Base-by-base conservation (phyloP, 2,797 vertebrate genomes). In the Chelon labrosus region DNA sequence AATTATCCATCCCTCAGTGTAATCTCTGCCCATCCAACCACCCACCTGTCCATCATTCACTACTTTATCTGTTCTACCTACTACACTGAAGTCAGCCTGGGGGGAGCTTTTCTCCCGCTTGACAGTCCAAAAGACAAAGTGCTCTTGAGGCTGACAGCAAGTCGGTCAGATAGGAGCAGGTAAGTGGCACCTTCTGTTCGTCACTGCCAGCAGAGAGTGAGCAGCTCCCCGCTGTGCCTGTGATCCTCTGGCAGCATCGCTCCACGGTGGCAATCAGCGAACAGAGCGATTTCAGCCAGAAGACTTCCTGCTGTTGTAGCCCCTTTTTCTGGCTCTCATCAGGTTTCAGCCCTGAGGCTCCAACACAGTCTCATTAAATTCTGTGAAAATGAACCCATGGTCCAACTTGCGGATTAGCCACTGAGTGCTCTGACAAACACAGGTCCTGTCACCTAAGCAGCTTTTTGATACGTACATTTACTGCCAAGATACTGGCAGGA, bases 141-240 rank as follows among this genome's bases (percentile, higher is more conserved):
- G 83, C 71, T 72, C 71, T 84, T n/a, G 25, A 82, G 65, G 49
- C 63, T 84, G 87, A 82, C 85, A 79, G 77, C 60, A 35, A 41
- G 77, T 56, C 11, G 70, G 38, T 79, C 72, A 65, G 81, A 81
- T 55, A 47, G 75, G 57, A 75, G 77, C 77, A 84, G 77, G 79
- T 87, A 87, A 81, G 73, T 84, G 85, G 73, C 77, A 70, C 70
- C 83, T 67, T 69, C 31, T 75, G 84, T 70, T 86, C 69, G 68
- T 83, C 82, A 68, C 74, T 66, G 74, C 74, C 77, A 59, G 72
- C 61, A 31, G 57, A 65, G 69, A 63, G 58, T 1, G 64, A 71
- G 64, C 61, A 10, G 66, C 66, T 27, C 12, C 79, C 39, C 46
- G n/a, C 82, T 59, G 78, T 0, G 82, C 58, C 80, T 74, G 51